These are phyloP conservation scores for Calyptommatus sinebrachiatus DNA, from an alignment of 2,113 vertebrate species.

Conservation along the genomic window DNA sequence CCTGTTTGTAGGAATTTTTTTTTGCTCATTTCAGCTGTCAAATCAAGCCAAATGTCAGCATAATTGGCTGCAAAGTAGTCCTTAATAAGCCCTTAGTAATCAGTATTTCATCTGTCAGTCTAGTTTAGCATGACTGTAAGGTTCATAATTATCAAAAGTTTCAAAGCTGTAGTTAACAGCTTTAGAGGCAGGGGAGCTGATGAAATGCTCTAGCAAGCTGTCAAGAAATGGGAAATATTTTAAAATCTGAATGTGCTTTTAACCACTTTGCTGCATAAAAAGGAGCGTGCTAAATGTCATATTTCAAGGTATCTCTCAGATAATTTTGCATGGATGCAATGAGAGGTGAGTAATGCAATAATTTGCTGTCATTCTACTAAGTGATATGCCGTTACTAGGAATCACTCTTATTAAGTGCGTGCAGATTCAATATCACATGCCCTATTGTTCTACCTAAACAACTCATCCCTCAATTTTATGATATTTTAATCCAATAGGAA, in stretches of 20 bases:
- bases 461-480: conserved; percentile 66
- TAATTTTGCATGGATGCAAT: conserved; percentile 59
- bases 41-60: conserved; percentile 72
- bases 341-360: conserved; percentile 70
- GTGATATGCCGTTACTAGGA: conserved; percentile 68
- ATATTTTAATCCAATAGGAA: conserved; percentile 67
- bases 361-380: conserved; percentile 67
- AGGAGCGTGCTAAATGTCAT: conserved; percentile 65
- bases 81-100: conserved; percentile 73
- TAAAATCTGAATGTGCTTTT: conserved; percentile 67
- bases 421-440: conserved; percentile 65
- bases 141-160: conserved; percentile 70
- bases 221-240: conserved; percentile 65
- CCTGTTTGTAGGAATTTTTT: conserved; percentile 64
- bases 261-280: conserved; percentile 61
- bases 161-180: conserved; percentile 65
- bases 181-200: conserved; percentile 60
- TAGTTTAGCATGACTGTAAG: conserved; percentile 70
- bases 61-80: conserved; percentile 73
- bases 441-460: conserved; percentile 68
- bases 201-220: conserved; percentile 59
- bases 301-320: conserved; percentile 60
- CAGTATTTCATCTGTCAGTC: conserved; percentile 72
- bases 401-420: conserved; percentile 66
- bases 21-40: conserved; percentile 68